Conservation (phyloP, 2,888 invertebrate genomes). For the Troides helena region DNA sequence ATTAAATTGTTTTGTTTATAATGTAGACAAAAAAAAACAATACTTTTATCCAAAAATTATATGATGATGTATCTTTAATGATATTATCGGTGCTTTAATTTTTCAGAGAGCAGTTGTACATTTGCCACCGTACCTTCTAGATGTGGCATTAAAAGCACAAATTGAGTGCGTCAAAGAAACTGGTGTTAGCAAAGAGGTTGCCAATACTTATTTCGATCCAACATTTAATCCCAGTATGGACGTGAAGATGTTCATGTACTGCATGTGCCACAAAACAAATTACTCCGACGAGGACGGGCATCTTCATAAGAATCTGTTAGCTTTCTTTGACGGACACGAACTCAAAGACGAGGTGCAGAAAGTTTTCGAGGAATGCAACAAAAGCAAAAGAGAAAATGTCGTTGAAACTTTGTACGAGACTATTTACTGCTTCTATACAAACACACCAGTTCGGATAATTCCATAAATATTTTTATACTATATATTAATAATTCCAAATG, state of each 20-base stretch:
- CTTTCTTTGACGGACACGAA: slow-evolving; percentile 9
- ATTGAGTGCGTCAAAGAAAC: background rate
- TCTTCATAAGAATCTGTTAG: slow-evolving; percentile 15
- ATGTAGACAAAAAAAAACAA: too few species aligned
- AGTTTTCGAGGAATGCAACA: slow-evolving; percentile 20
- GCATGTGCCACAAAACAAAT: slow-evolving; percentile 19
- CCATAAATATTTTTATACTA: background rate
- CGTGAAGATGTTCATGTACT: slow-evolving; percentile 14
- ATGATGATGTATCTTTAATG: too few species aligned
- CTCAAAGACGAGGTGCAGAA: slow-evolving; percentile 14
- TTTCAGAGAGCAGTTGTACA: background rate
- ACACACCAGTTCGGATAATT: slow-evolving; percentile 18
- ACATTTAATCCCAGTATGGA: background rate
- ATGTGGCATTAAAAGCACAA: background rate
- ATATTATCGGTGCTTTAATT: background rate
- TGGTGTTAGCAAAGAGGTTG: background rate
- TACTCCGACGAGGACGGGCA: slow-evolving; percentile 20
- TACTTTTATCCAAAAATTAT: too few species aligned
- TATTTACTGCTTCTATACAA: slow-evolving; percentile 23
- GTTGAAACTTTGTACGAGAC: slow-evolving; percentile 15
- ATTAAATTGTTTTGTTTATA: too few species aligned
- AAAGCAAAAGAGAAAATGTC: slow-evolving; percentile 15
- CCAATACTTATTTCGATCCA: background rate
- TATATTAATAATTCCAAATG: too few species aligned
- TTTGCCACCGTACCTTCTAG: background rate